Evolutionary conservation across 2,797 vertebrate species (phyloP), one percentile per base, ranked within the genome.

Genomic region (Rhinichthys osculus): DNA sequence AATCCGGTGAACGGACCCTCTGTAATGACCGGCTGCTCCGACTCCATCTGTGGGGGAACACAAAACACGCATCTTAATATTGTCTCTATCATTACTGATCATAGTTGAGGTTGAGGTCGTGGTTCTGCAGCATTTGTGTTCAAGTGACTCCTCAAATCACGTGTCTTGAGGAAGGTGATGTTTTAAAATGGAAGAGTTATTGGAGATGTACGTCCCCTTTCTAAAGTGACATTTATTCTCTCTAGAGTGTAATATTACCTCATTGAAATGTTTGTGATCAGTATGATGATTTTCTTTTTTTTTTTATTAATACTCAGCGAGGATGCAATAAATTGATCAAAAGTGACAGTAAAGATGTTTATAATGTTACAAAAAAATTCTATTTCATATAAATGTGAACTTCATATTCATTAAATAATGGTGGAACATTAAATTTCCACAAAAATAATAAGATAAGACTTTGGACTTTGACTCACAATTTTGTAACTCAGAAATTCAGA

Each of bases 1-100:
- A 95, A 94, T 79, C 95, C 94, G 88, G 93, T 92, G 92, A 95
- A 96, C 71, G 91, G 93, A 66, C 93, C 73, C 42, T 96, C 95
- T 83, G 94, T 88, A 91, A 94, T 86, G 74, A 89, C 90, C 7
- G 94, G 90, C 79, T 93, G 84, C 82, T 95, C 94, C 21, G 91
- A 78, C 90, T 96, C 95, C 83, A 87, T 89, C 95, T 96, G 91
- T 73, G 64, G 84, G 89, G 33, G 0, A 54, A 81, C 3, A 3
- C 11, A 69, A 2, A 44, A 47, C 13, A 3, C 13, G n/a, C 1
- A 50, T 17, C 35, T 21, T 38, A 69, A 21, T 35, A 67, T 9
- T 19, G 16, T 35, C 30, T 19, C 71, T 8, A 27, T 14, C 7
- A 27, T 13, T 72, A 14, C 14, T 47, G 42, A n/a, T 47, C 16